Percentiles rank a stretch among this genome's conserved stretches.
phyloP scores from a whole-genome alignment of 2,797 vertebrate genomes.

The Mastacembelus armatus region DNA sequence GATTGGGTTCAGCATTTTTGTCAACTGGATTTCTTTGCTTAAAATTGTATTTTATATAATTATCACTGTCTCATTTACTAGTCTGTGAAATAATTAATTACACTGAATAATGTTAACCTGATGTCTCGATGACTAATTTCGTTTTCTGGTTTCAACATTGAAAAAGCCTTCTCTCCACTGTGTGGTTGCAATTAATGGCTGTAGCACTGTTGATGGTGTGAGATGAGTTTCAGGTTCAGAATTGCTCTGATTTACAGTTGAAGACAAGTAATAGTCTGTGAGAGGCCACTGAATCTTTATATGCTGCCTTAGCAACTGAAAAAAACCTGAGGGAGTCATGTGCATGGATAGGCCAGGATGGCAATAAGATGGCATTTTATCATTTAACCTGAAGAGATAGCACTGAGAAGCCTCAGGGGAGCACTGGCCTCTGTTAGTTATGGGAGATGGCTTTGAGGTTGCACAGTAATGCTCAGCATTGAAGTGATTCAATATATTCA shows the following conservation, averaged over 20 bases:
- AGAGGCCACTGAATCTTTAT: neutral
- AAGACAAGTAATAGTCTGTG: too few relatives aligned
- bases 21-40: slow-evolving; percentile 18
- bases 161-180: neutral
- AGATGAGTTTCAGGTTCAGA: too few relatives aligned
- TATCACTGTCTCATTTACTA: too few relatives aligned
- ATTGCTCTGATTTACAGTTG: too few relatives aligned
- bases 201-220: too few relatives aligned
- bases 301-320: too few relatives aligned
- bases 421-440: slow-evolving; percentile 22
- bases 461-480: slow-evolving; percentile 11
- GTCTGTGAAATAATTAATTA: slow-evolving; percentile 4
- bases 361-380: slow-evolving; percentile 24
- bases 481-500: slow-evolving; percentile 20
- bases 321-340: slow-evolving; percentile 28
- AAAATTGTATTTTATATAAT: slow-evolving; percentile 10
- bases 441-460: slow-evolving; percentile 14
- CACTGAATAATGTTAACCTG: slow-evolving; percentile 21
- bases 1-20: neutral
- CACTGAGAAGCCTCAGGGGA: slow-evolving; percentile 23
- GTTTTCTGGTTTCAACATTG: neutral
- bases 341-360: slow-evolving; percentile 24
- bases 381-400: slow-evolving; percentile 44
- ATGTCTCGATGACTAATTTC: neutral
- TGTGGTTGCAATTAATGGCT: slow-evolving; percentile 7